These are phyloP conservation scores for Meteorus colon DNA, from an alignment of 2,888 invertebrate genomes.

Conservation along the genomic window DNA sequence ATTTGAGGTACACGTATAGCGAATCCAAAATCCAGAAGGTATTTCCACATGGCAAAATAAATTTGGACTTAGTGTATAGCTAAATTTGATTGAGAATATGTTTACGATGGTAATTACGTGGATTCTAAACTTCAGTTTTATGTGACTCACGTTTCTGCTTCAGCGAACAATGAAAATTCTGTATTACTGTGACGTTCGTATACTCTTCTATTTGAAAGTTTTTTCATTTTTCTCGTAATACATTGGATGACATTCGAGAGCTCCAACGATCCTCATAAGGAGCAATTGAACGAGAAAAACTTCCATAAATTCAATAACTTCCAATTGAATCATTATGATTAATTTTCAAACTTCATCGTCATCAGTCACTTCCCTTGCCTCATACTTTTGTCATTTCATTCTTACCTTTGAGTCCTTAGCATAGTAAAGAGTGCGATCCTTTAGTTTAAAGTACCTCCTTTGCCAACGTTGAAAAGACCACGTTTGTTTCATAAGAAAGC, in stretches of 20 bases:
- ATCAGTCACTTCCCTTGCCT: background rate
- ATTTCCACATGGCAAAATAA: too few relatives aligned
- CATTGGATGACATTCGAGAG: background rate
- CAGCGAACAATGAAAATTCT: constrained; percentile 4
- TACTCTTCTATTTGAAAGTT: background rate
- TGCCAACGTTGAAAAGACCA: constrained; percentile 91
- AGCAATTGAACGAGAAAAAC: background rate
- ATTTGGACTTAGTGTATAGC: too few relatives aligned
- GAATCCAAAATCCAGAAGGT: too few relatives aligned
- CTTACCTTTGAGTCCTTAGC: constrained; percentile 90
- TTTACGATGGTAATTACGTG: background rate
- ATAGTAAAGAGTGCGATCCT: constrained; percentile 88
- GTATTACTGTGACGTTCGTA: background rate
- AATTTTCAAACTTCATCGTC: background rate
- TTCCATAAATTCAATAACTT: background rate
- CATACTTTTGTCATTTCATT: constrained; percentile 11
- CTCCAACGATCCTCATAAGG: background rate
- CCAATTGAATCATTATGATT: background rate
- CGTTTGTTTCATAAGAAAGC: constrained; percentile 90
- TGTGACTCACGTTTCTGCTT: background rate
- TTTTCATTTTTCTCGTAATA: background rate
- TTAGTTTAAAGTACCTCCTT: constrained; percentile 87
- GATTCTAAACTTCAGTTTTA: background rate
- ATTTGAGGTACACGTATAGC: too few relatives aligned
- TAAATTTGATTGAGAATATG: background rate